Base-by-base conservation (phyloP, 2,888 invertebrate species). In the Agonopterix alstromeriana region DNA sequence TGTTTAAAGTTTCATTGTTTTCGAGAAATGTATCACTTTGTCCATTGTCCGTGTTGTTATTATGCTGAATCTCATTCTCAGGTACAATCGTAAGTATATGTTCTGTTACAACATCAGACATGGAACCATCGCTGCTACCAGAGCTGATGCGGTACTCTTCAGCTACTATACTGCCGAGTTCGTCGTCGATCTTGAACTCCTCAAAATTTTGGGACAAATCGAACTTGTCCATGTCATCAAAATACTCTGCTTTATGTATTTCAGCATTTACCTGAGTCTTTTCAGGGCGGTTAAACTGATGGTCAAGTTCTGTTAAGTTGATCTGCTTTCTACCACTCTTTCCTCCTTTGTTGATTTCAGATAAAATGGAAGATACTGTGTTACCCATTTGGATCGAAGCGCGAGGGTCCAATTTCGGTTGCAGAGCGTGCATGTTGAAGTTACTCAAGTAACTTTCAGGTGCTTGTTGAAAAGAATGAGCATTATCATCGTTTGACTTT, bases 111-210 rank as follows among this genome's bases (percentile, higher is more conserved):
- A 83, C 77, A 58, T 88, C 88, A 8, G 84, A 82, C 48, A 78
- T 70, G 54, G 86, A 87, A 55, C 79, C 82, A 63, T 88, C 89
- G 63, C 88, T 88, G 73, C 86, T 87, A 38, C 85, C 85, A 51
- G 89, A 86, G 74, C 89, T 89, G 56, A 89, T 89, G 58, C 86
- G 82, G 63, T 89, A 88, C 72, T 89, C 87, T 65, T 89, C 85
- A 57, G 89, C 87, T 56, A 79, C 82, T 53, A 85, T 79, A 58
- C 85, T 84, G 53, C 85, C 81, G 55, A 89, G 90, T 72, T 94
- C 93, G 73, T 94, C 94, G 67, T 94, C 94, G 61, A 94, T 87
- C 68, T 93, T 94, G 72, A 94, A 94, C 70, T 94, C 94, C 68
- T 94, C 94, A 67, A 94, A 94, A 76, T 94, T 94, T 71, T 94